A percentile compares a stretch with the other conserved stretches of the same genome.
Conservation (phyloP, 2,113 vertebrate species). For the Aviceda subcristata region DNA sequence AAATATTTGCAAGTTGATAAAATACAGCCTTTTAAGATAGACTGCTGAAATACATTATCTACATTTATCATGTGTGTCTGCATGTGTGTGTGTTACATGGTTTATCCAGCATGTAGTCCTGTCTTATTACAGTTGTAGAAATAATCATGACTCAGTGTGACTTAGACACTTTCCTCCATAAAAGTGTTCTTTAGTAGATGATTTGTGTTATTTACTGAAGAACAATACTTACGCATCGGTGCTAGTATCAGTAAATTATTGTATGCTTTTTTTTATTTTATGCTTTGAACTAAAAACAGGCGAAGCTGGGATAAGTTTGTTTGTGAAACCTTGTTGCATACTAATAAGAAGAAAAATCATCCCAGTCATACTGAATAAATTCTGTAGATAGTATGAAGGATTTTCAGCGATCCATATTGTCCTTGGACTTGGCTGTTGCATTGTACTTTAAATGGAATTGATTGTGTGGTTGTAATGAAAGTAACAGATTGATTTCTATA, state of each 20-base stretch:
- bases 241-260: not conserved
- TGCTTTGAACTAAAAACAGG: not conserved
- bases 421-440: constrained; percentile 79
- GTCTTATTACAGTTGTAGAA: not conserved
- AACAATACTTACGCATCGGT: not conserved
- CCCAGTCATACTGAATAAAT: constrained; percentile 38
- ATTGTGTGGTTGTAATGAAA: constrained; percentile 83
- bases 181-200: not conserved
- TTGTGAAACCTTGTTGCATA: constrained; percentile 20
- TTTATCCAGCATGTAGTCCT: not conserved
- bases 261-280: not conserved
- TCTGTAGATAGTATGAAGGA: constrained; percentile 25
- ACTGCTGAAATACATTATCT: not conserved
- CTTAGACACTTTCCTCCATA: not conserved
- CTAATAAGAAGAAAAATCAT: constrained; percentile 65
- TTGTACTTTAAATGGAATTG: constrained; percentile 81
- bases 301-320: not conserved
- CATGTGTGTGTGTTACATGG: not conserved
- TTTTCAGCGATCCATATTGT: constrained; percentile 72
- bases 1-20: not conserved
- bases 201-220: not conserved
- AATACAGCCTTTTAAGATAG: not conserved
- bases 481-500: constrained; percentile 80
- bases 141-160: not conserved
- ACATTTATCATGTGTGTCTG: not conserved